These are phyloP conservation scores for Halocaridina rubra DNA, from an alignment of 2,888 invertebrate species.

Conservation along the genomic window DNA sequence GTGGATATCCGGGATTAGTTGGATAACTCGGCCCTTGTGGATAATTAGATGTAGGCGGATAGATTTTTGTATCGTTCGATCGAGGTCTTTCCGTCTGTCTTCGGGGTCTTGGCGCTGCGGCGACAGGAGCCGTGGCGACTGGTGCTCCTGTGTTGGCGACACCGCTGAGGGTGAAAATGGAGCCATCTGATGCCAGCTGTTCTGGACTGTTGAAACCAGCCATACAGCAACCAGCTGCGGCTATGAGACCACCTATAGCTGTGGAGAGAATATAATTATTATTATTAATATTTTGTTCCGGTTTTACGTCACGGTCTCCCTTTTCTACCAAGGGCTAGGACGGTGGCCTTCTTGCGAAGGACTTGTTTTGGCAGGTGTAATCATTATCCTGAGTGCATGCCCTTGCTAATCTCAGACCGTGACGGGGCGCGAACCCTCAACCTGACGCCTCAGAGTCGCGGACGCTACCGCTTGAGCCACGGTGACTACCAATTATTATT, in stretches of 20 bases:
- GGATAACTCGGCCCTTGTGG: slow-evolving; percentile 25
- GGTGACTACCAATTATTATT: no score
- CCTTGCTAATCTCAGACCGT: no score
- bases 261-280: no score
- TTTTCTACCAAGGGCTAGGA: no score
- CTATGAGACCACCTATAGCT: not conserved
- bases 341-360: no score
- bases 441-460: no score
- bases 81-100: not conserved
- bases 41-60: not conserved
- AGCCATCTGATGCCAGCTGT: not conserved
- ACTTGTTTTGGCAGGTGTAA: no score
- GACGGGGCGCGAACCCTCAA: no score
- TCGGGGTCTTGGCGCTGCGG: not conserved
- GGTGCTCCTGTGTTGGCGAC: not conserved
- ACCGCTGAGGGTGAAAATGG: slow-evolving; percentile 14
- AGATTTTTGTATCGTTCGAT: not conserved
- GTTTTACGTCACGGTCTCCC: no score
- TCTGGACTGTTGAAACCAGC: not conserved
- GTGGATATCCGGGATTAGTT: slow-evolving; percentile 29
- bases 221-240: not conserved
- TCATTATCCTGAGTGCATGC: no score
- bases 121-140: not conserved
- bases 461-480: no score
- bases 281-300: no score